These are phyloP conservation scores for Phymanthus crucifer DNA, from an alignment of 92 coral and sea anemone genomes.

Conservation along the genomic window DNA sequence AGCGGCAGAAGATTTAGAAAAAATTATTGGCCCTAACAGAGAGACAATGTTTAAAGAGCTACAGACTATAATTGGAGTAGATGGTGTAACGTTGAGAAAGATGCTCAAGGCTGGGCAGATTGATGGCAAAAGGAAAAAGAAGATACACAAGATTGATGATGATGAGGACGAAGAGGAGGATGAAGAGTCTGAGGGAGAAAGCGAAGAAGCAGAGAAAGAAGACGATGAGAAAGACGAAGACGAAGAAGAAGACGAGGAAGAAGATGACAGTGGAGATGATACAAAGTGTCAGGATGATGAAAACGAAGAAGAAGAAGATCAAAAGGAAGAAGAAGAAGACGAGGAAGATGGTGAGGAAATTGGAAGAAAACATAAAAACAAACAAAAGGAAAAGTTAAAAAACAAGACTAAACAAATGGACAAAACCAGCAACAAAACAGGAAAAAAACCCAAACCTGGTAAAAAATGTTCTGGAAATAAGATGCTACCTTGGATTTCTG, in stretches of 20 bases:
- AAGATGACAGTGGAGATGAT: constrained; percentile 20
- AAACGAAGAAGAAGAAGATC: constrained; percentile 23
- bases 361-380: constrained; percentile 11
- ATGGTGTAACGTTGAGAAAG: constrained; percentile 54
- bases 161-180: constrained; percentile 41
- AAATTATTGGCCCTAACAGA: constrained; percentile 79
- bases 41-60: constrained; percentile 82
- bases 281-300: constrained; percentile 19
- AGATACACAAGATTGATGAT: constrained; percentile 23
- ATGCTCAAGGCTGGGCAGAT: constrained; percentile 64
- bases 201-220: constrained; percentile 40
- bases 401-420: not conserved
- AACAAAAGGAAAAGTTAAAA: constrained; percentile 1
- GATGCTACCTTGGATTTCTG: constrained; percentile 30
- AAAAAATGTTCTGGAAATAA: constrained; percentile 6
- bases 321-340: constrained; percentile 43
- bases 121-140: constrained; percentile 32
- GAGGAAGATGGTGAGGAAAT: constrained; percentile 24
- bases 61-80: constrained; percentile 73
- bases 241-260: constrained; percentile 23
- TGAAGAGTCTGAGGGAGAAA: constrained; percentile 39
- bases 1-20: constrained; percentile 70
- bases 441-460: not conserved
- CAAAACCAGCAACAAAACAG: not conserved
- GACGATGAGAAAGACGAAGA: constrained; percentile 40